These are phyloP conservation scores for Chrysotoxum bicinctum DNA, from an alignment of 2,888 invertebrate genomes.

Conservation along the genomic window DNA sequence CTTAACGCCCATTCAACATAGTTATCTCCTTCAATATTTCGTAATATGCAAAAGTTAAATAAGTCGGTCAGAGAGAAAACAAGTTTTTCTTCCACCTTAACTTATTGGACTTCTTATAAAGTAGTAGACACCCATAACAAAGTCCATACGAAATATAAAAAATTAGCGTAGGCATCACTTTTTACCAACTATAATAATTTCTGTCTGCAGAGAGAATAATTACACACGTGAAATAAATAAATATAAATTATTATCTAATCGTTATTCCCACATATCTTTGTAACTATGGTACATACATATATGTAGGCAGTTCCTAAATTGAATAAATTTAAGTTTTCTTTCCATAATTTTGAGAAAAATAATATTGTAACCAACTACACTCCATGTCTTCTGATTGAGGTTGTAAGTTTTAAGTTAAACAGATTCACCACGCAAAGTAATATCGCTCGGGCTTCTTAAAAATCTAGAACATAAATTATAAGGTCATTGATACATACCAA, in stretches of 20 bases:
- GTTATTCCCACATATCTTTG: not conserved
- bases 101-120: not conserved
- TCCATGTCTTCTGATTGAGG: not conserved
- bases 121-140: not conserved
- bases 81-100: constrained; percentile 2
- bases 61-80: constrained; percentile 1
- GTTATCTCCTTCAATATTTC: not conserved
- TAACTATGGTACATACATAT: not conserved
- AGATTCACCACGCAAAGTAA: not conserved
- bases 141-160: not conserved
- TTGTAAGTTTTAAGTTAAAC: not conserved
- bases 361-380: not conserved
- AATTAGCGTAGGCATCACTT: constrained; percentile 2
- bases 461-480: too few species aligned
- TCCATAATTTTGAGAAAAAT: not conserved
- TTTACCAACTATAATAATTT: not conserved
- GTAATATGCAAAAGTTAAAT: not conserved
- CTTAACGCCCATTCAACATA: not conserved
- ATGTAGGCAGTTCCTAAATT: not conserved
- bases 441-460: not conserved
- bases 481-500: too few species aligned
- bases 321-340: not conserved
- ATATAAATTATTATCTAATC: not conserved
- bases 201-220: constrained; percentile 1
- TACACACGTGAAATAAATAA: constrained; percentile 9